Base-by-base conservation (phyloP, 2,797 vertebrate species). In the Falco novaeseelandiae region DNA sequence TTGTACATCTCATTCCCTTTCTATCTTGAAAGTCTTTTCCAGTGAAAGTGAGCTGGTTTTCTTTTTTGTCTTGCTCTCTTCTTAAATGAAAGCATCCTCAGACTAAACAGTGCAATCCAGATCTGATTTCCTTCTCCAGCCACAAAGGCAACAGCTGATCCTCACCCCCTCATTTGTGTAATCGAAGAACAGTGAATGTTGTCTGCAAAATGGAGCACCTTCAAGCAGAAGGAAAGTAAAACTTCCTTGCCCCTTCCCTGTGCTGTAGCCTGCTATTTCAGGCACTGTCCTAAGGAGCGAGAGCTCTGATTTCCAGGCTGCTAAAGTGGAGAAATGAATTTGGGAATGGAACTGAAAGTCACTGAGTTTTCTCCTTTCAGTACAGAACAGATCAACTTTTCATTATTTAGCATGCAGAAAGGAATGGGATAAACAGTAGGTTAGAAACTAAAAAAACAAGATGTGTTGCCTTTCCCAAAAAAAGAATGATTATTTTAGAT, bases 401-500 rank as follows among this genome's bases (percentile, higher is more conserved):
- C 22, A 7, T 84, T 73, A 36, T 52, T 77, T 57, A 65, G 14
- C 12, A 14, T 30, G 20, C 74, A 84, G 58, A 77, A 72, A 94
- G 32, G 49, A 83, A 79, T n/a, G 70, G 91, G 51, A 42, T 34
- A 92, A 96, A 73, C 30, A 90, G 14, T 12, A 49, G 61, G 74
- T 72, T 49, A 89, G 74, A 93, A 92, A 71, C 57, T 8, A 44
- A 20, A 49, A 93, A 91, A 52, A 2, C 12, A 15, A 15, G 9
- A 26, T 77, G n/a, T 76, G 32, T 63, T 71, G 49, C 46, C 40
- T 91, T 81, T 17, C 4, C 15, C 36, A 3, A 0, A 0, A 27
- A 89, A 96, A 83, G 38, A 97, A 51, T 36, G 76, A 78, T 83
- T 89, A 49, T 61, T 94, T 63, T 27, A 87, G 90, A 83, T 89